phyloP scores from a whole-genome alignment of 2,888 invertebrate genomes.

The Stenchaetothrips biformis region DNA sequence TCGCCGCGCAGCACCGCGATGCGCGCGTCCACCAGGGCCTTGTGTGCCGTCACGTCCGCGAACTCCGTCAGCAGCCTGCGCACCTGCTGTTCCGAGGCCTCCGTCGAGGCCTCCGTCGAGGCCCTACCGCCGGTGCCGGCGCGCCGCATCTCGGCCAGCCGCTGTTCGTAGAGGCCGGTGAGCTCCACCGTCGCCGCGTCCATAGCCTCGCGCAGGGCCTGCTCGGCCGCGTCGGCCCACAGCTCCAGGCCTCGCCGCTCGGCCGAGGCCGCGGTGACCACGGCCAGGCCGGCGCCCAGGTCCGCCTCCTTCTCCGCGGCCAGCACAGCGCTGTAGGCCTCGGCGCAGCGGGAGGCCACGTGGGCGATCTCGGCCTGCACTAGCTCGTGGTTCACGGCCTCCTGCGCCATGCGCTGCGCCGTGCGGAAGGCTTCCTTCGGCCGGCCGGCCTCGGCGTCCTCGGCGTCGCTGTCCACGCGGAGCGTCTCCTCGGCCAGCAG shows the following conservation, averaged over 20 bases:
- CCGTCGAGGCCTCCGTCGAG: slow-evolving; percentile 33
- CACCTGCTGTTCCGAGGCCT: slow-evolving; percentile 39
- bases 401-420: slow-evolving; percentile 70
- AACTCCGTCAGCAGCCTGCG: slow-evolving; percentile 57
- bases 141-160: slow-evolving; percentile 50
- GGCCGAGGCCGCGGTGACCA: slow-evolving; percentile 60
- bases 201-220: slow-evolving; percentile 66
- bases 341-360: slow-evolving; percentile 64
- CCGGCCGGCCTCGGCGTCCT: slow-evolving; percentile 38
- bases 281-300: slow-evolving; percentile 40
- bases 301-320: slow-evolving; percentile 36
- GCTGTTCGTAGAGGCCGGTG: slow-evolving; percentile 61
- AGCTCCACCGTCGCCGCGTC: slow-evolving; percentile 64
- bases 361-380: slow-evolving; percentile 73
- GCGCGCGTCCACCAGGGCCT: slow-evolving; percentile 70
- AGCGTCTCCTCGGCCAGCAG: slow-evolving; percentile 65
- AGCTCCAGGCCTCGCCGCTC: slow-evolving; percentile 66
- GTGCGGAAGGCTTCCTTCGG: slow-evolving; percentile 51
- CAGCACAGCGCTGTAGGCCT: slow-evolving; percentile 55
- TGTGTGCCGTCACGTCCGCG: slow-evolving; percentile 67
- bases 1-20: slow-evolving; percentile 63
- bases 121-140: neutral
- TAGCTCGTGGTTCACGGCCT: slow-evolving; percentile 67
- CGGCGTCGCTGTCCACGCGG: slow-evolving; percentile 43
- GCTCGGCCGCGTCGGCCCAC: slow-evolving; percentile 70